A percentile compares a stretch with the other conserved stretches of the same genome.
phyloP scores from a whole-genome alignment of 2,888 invertebrate genomes.

The Lasiommata megera region DNA sequence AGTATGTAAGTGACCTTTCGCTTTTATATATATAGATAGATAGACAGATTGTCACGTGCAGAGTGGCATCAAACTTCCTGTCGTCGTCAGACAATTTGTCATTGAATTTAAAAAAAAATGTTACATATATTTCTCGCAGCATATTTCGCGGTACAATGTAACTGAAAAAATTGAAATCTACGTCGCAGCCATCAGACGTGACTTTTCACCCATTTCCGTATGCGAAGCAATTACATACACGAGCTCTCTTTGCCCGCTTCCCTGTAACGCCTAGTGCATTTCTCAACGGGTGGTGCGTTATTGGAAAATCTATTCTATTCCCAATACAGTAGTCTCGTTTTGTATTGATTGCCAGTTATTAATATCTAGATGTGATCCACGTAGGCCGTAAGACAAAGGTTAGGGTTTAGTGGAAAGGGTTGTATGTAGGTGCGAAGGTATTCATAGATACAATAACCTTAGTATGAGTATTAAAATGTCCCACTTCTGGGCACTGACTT shows the following conservation, averaged over 20 bases:
- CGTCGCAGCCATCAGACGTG: constrained; percentile 43
- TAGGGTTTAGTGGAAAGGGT: constrained; percentile 13
- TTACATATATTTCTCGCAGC: background rate
- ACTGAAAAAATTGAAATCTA: constrained; percentile 45
- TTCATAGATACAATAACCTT: no score
- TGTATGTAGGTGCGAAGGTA: no score
- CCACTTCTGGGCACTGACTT: no score
- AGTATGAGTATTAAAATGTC: no score
- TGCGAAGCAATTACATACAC: constrained; percentile 59
- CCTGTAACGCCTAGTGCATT: constrained; percentile 39
- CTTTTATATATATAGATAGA: no score
- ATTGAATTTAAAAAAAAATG: no score
- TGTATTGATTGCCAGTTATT: constrained; percentile 12
- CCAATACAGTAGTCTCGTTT: constrained; percentile 21
- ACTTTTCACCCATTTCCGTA: constrained; percentile 55
- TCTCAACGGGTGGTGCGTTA: constrained; percentile 28
- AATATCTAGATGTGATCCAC: constrained; percentile 28
- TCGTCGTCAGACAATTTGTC: no score
- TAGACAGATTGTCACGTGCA: no score
- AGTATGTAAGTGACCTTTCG: no score
- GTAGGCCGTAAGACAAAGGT: constrained; percentile 24
- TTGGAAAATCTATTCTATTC: constrained; percentile 26
- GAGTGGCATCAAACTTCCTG: no score
- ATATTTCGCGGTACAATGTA: constrained; percentile 36
- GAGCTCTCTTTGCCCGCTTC: constrained; percentile 35